Evolutionary conservation across 92 coral and sea anemone genomes (phyloP).

Genomic region (Epizoanthus scotinus): DNA sequence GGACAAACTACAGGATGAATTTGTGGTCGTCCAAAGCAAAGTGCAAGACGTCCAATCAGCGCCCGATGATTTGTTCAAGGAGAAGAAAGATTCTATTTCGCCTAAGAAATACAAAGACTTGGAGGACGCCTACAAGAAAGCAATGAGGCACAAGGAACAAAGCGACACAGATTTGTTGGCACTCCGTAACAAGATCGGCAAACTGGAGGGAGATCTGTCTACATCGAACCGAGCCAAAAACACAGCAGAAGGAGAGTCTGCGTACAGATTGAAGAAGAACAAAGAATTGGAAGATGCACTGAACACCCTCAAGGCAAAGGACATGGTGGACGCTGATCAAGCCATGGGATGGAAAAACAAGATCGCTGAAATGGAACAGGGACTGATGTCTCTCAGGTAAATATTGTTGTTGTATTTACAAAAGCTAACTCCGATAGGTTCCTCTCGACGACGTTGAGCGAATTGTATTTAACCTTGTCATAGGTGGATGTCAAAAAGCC

Average conservation of each 20-base stretch:
- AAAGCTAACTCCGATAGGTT: too few species aligned
- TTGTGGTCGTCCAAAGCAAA: constrained; percentile 64
- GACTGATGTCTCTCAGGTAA: constrained; percentile 53
- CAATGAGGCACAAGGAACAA: constrained; percentile 67
- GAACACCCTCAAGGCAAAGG: constrained; percentile 71
- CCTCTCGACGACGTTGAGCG: too few species aligned
- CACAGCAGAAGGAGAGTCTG: constrained; percentile 81
- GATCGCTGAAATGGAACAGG: constrained; percentile 75
- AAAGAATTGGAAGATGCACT: constrained; percentile 80
- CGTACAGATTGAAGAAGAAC: constrained; percentile 80
- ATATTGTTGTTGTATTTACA: too few species aligned
- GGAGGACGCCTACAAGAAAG: constrained; percentile 85
- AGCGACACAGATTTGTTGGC: constrained; percentile 60
- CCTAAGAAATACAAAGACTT: constrained; percentile 85
- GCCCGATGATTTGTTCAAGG: constrained; percentile 65
- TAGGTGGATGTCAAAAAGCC: too few species aligned
- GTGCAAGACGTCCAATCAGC: constrained; percentile 84
- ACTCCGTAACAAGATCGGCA: constrained; percentile 60
- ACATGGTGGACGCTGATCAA: constrained; percentile 82
- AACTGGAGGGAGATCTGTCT: constrained; percentile 70
- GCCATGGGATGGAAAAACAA: constrained; percentile 86
- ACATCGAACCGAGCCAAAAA: constrained; percentile 73
- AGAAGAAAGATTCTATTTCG: constrained; percentile 65
- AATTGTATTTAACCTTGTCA: too few species aligned
- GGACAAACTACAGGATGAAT: constrained; percentile 65